phyloP scores from a whole-genome alignment of 2,797 vertebrate genomes.

The Muscicapa comitata region DNA sequence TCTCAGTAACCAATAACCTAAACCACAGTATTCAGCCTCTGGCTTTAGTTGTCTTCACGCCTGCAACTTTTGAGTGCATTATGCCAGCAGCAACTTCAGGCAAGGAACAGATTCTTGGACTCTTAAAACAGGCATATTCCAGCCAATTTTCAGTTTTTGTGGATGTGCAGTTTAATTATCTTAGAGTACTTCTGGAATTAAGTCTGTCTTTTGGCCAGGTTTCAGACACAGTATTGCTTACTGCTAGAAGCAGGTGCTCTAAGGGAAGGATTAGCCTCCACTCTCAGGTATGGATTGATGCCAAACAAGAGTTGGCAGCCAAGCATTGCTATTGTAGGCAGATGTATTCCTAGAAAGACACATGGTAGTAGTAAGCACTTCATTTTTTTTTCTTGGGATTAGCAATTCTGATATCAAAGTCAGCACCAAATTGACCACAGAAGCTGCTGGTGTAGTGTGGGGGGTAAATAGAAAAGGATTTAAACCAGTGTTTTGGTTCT shows the following conservation, averaged over 20 bases:
- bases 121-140: neutral
- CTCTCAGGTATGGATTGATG: constrained; percentile 52
- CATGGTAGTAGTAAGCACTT: neutral
- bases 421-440: neutral
- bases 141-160: constrained; percentile 37
- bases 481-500: neutral
- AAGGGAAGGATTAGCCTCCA: constrained; percentile 46
- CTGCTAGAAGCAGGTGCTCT: constrained; percentile 62
- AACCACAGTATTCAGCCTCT: neutral
- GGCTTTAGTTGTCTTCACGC: neutral
- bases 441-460: neutral
- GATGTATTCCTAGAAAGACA: constrained; percentile 45
- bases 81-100: constrained; percentile 1
- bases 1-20: neutral
- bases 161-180: constrained; percentile 58
- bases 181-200: constrained; percentile 46
- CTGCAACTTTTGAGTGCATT: neutral
- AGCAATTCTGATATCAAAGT: neutral
- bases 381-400: constrained; percentile 20
- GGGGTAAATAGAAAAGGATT: neutral
- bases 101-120: constrained; percentile 35
- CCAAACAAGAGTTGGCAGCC: constrained; percentile 42
- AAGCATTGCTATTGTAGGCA: constrained; percentile 31
- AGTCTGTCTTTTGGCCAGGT: constrained; percentile 45
- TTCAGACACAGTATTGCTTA: constrained; percentile 43